Evolutionary conservation across 2,797 vertebrate species (phyloP), one percentile per base, ranked within the genome.

Genomic region (Sebastolobus altivelis): DNA sequence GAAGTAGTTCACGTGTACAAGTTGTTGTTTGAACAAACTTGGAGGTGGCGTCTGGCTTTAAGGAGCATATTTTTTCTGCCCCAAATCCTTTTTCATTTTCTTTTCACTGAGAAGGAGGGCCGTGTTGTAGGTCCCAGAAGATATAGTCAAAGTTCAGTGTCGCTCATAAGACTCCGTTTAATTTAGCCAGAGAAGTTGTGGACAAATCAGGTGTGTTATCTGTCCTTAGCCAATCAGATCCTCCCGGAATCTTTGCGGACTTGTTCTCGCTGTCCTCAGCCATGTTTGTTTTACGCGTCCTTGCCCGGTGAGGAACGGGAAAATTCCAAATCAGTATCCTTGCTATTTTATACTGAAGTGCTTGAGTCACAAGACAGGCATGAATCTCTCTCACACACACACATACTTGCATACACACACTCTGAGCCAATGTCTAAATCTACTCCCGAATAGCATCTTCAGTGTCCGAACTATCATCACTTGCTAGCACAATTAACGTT

Each of bases 41-140:
- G 94, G 93, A 94, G 93, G 92, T 85, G 87, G 25, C 55, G 31
- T 87, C 75, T 89, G 77, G 92, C 94, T 93, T 88, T 70, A 89
- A 94, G 91, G 86, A 90, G 88, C 77, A 81, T 72, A 78, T 92
- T 84, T 71, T 59, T 91, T 77, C 70, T 49, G 43, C 87, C 37
- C 73, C 56, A 63, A 25, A 80, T 43, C 67, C 58, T 72, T 61
- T 67, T 73, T 73, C 29, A 68, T 65, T 52, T 77, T 73, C 11
- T 81, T 81, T 82, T 88, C 81, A 63, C 91, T 86, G 89, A 91
- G 88, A 87, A 91, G 90, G 60, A 88, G 83, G 94, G 84, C 86
- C 80, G 83, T 59, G 74, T 80, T 46, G 56, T 63, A 72, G 52
- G 74, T 90, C 87, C 84, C 29, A 73, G 66, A 72, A 77, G 77